Evolutionary conservation across 2,797 vertebrate genomes (phyloP).

Genomic region (Todus mexicanus): DNA sequence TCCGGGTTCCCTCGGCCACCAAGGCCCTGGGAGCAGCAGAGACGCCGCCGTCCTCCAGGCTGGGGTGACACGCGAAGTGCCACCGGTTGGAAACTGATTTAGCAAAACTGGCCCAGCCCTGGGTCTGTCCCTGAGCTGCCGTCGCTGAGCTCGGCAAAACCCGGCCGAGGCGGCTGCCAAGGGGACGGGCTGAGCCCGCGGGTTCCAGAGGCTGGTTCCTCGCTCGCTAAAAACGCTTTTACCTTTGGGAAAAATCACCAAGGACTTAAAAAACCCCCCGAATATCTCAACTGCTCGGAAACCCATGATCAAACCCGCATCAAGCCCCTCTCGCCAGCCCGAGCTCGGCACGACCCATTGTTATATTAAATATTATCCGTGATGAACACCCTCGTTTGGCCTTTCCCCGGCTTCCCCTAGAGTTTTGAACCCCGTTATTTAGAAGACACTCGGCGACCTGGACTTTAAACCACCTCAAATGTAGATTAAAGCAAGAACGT

Average conservation of each 20-base stretch:
- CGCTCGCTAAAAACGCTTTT: not conserved
- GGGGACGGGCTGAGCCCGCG: not conserved
- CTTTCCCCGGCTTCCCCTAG: not conserved
- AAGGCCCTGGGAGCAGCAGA: not conserved
- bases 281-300: not conserved
- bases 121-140: not conserved
- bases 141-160: not conserved
- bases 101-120: not conserved
- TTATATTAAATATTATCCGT: not conserved
- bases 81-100: not conserved
- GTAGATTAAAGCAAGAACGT: not conserved
- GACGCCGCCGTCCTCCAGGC: not conserved
- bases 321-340: fast-evolving
- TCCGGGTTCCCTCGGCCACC: fast-evolving
- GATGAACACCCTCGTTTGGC: not conserved
- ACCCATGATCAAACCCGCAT: fast-evolving
- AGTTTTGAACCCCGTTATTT: not conserved
- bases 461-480: not conserved
- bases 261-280: not conserved
- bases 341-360: fast-evolving
- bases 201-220: not conserved
- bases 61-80: not conserved
- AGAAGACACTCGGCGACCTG: too few species aligned
- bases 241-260: not conserved
- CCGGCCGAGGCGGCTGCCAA: too few species aligned